A percentile compares a stretch with the other conserved stretches of the same genome.
Evolutionary conservation across 2,113 vertebrate species (phyloP).

Genomic region (Pseudonaja textilis): DNA sequence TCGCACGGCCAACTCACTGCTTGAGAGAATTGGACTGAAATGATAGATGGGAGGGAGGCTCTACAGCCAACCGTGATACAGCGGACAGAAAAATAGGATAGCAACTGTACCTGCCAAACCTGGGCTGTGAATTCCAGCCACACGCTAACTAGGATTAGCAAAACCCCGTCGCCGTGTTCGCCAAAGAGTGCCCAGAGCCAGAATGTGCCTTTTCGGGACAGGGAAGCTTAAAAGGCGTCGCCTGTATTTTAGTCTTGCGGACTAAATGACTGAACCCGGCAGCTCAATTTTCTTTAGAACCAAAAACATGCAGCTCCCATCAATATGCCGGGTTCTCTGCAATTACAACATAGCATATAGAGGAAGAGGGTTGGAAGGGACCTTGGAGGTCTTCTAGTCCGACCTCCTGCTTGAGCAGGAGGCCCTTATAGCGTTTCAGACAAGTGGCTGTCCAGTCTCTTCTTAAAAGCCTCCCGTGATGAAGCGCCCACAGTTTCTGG

Average conservation of each 20-base stretch:
- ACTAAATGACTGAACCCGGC: neutral
- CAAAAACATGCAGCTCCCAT: neutral
- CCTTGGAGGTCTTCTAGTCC: neutral
- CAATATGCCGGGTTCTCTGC: neutral
- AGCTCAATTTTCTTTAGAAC: neutral
- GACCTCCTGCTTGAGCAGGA: neutral
- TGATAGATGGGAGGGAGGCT: neutral
- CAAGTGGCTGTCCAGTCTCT: neutral
- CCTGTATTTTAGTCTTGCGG: neutral
- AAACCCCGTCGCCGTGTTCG: no score
- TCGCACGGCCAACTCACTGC: neutral
- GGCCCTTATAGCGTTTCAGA: neutral
- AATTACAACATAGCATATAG: neutral
- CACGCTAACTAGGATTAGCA: neutral
- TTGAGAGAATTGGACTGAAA: neutral
- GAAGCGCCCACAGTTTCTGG: neutral
- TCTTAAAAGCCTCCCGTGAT: no score
- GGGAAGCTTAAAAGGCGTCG: neutral
- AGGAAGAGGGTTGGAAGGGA: neutral
- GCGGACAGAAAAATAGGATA: no score
- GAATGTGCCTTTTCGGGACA: neutral
- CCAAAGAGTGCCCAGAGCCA: neutral
- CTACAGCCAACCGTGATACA: no score
- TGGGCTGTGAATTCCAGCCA: neutral
- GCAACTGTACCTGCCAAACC: neutral